Base-by-base conservation (phyloP, 2,888 invertebrate genomes). In the Bugulina stolonifera region DNA sequence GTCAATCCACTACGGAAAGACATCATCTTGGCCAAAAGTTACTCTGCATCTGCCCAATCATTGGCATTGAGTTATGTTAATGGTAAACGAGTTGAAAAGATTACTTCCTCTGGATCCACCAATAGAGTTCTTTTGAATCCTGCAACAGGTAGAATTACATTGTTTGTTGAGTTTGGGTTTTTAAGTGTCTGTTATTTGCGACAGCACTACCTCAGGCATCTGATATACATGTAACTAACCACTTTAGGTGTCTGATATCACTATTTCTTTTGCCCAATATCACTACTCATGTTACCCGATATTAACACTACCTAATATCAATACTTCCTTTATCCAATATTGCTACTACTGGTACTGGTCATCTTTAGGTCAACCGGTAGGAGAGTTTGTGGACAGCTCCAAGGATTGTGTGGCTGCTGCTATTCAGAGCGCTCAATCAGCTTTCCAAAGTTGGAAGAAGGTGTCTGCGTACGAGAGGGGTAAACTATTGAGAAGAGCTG, bases 391-490 rank as follows among this genome's bases (percentile, higher is more conserved):
- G 25, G 64, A 64, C n/a, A 64, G 64, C 64, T 64, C 64, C 5
- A 64, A 64, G 27, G 64, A 64, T 2, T 64, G 64, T 25, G 82
- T 87, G 1, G 78, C 85, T 73, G 73, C 75, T 35, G 86, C 86
- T 22, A 84, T 87, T 1, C 70, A 74, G 18, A 74, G 77, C 71
- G 85, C 87, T 0, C 78, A 78, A 72, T 72, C 76, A 18, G 86
- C 86, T 1, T 85, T 85, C 73, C 73, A 74, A 27, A 58, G 73
- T 0, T 87, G 87, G 87, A 80, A 83, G 5, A 75, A 78, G 73
- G 74, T 81, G 35, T 78, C 85, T 3, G 84, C 84, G 32, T 79
- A 81, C 58, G 85, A 87, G 75, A 78, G 87, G 73, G 87, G 86
- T 5, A 80, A 81, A 72, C 77, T 86, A 32, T 78, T 87, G 52